Base-by-base conservation (phyloP, 2,797 vertebrate genomes). In the Limnodromus scolopaceus region DNA sequence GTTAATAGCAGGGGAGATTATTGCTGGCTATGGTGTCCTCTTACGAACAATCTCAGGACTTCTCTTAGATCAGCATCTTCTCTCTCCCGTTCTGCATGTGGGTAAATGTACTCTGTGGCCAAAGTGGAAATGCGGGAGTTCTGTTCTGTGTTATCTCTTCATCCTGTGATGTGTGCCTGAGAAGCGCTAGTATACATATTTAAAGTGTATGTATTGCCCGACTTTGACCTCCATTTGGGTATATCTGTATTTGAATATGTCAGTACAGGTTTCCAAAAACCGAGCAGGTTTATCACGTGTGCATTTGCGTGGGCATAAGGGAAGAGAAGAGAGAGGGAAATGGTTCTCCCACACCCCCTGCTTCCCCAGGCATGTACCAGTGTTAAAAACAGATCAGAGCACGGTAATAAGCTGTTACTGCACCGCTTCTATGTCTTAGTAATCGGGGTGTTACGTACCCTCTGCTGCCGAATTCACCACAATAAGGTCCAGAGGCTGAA, bases 291-390 rank as follows among this genome's bases (percentile, higher is more conserved):
- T 43, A 20, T 32, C 2, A 3, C 28, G 5, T 11, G n/a, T 5
- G 4, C n/a, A 25, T 76, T 71, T 68, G 12, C 48, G 11, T 39
- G 13, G 34, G n/a, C 23, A 1, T 13, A 6, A 15, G 22, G 60
- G 41, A 53, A 43, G 4, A 57, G 34, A 71, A 66, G 46, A 75
- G 30, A 82, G n/a, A 71, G 10, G 14, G 11, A 65, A 76, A 20
- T 2, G 5, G 32, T 93, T 65, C 27, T 69, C 22, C 28, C 14
- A 2, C 0, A 4, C 4, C 13, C 9, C 24, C 28, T 5, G 3
- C n/a, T 84, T 66, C n/a, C 45, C 27, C 41, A 24, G 61, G n/a
- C 23, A 46, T 0, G 0, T 17, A 36, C 51, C 69, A 46, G 51
- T 36, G 19, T 64, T 82, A 90, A 81, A 54, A 65, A 28, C 12